Evolutionary conservation across 1,140 invertebrate genomes (phyloP), one percentile per base, ranked within the genome.

Genomic region (Philotrypesis tridentata): DNA sequence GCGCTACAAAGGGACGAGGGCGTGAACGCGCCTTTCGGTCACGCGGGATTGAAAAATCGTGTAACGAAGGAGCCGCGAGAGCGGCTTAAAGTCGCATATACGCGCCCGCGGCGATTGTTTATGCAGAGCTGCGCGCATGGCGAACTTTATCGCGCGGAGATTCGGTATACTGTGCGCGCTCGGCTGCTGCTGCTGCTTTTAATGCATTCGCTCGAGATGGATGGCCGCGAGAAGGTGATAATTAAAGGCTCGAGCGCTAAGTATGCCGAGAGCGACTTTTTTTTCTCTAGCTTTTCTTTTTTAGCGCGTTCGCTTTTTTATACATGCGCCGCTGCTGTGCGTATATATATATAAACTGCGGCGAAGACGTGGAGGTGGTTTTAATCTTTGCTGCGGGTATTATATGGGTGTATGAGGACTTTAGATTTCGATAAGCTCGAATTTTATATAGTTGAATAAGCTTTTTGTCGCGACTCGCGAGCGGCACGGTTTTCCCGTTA

Each of bases 1-100:
- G 33, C 33, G 9, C 9, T 55, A 0, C n/a, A n/a, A n/a, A n/a
- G n/a, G n/a, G 7, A n/a, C 67, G 31, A 29, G 27, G 27, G 33
- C 68, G 68, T 71, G 11, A n/a, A 71, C 67, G 31, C 12, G 17
- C 6, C 25, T 27, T 11, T 29, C 14, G 25, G 63, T 27, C 60
- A 25, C 17, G 25, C 23, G 29, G 67, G 27, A 68, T 68, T 68
- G 67, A 71, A 71, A 71, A 71, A 40, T 71, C 68, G 33, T 14
- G 2, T 55, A 55, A 55, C 37, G 33, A 43, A 25, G 1, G 21
- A 21, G 31, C 37, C 33, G 33, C 33, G 37, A 25, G 25, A 40
- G 12, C 37, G 37, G 25, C 63, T 17, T 67, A 67, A 31, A 67
- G 63, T 43, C 4, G 63, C 9, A 5, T 27, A 3, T 67, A 14